Conservation (phyloP, 2,113 vertebrate species). For the Irena cyanogastra region DNA sequence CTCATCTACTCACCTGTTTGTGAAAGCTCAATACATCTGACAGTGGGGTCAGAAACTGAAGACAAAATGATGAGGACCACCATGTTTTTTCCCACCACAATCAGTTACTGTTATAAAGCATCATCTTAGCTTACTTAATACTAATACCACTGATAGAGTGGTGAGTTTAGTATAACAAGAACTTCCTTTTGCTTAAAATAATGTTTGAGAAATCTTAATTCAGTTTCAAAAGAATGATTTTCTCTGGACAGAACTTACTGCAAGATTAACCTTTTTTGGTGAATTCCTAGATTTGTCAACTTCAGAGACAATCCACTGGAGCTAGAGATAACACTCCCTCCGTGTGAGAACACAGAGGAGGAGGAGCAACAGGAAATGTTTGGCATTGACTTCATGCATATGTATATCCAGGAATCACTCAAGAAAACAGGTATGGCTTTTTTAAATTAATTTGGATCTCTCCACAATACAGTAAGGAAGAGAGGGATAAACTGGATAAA, state of each 20-base stretch:
- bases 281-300: conserved; percentile 88
- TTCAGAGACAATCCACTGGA: conserved; percentile 92
- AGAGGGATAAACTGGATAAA: background rate
- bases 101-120: background rate
- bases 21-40: background rate
- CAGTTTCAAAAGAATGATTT: background rate
- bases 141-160: background rate
- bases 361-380: conserved; percentile 88
- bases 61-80: background rate
- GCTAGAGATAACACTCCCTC: conserved; percentile 77
- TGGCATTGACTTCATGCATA: conserved; percentile 89
- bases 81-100: background rate
- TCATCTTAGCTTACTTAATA: background rate
- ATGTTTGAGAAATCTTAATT: background rate
- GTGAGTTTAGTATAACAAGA: background rate
- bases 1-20: background rate
- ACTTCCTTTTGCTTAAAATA: background rate
- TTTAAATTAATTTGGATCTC: background rate
- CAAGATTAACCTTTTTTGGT: conserved; percentile 23
- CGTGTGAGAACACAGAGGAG: conserved; percentile 60
- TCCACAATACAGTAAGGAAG: background rate
- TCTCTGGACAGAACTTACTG: background rate
- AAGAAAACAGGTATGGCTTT: conserved; percentile 55
- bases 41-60: background rate
- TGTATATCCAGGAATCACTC: conserved; percentile 82